Conservation (phyloP, 2,888 invertebrate species). For the Drepana falcataria region DNA sequence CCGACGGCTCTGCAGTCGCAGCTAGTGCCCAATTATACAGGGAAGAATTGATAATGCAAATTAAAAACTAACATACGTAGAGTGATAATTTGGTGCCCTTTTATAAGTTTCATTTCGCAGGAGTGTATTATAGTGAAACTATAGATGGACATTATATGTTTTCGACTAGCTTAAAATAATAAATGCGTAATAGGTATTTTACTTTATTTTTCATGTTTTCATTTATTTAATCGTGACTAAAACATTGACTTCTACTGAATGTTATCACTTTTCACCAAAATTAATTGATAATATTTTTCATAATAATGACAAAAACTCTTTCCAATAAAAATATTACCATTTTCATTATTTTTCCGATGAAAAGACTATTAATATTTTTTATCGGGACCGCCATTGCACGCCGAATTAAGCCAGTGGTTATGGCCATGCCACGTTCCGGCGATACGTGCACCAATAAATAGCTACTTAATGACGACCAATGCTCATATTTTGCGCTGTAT, state of each 20-base stretch:
- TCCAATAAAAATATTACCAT: slow-evolving; percentile 11
- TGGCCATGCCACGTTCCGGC: slow-evolving; percentile 7
- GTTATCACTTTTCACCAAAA: no score
- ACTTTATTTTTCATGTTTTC: no score
- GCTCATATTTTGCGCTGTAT: not conserved
- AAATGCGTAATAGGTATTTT: no score
- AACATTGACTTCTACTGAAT: no score
- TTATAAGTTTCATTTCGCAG: no score
- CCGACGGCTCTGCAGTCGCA: slow-evolving; percentile 21
- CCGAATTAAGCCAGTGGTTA: slow-evolving; percentile 20
- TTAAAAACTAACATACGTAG: slow-evolving; percentile 35
- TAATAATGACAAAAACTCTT: no score
- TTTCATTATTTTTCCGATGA: slow-evolving; percentile 37
- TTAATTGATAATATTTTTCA: no score
- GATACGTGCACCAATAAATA: slow-evolving; percentile 12
- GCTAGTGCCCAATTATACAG: slow-evolving; percentile 33
- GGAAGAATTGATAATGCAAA: slow-evolving; percentile 48
- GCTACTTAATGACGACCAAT: not conserved
- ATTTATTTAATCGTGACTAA: no score
- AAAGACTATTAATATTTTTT: slow-evolving; percentile 36
- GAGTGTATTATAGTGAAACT: no score
- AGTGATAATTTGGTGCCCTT: slow-evolving; percentile 6
- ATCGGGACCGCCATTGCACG: slow-evolving; percentile 26
- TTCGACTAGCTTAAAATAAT: no score
- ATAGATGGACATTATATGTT: no score